A percentile compares a stretch with the other conserved stretches of the same genome.
Conservation (phyloP, 2,797 vertebrate species). For the Phalloptychus januarius region DNA sequence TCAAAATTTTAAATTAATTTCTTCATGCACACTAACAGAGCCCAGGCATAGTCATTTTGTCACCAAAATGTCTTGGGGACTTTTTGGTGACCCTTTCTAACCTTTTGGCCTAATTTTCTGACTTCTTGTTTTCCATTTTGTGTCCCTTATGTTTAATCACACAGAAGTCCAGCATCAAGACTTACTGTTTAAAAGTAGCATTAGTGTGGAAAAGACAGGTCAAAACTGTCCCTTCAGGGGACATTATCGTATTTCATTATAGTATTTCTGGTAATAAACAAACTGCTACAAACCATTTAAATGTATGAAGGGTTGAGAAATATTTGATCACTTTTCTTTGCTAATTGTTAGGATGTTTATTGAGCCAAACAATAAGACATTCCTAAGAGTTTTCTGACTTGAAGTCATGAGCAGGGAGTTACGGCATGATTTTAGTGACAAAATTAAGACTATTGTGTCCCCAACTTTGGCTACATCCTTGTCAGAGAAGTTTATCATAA, state of each 20-base stretch:
- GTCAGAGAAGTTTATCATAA: no score
- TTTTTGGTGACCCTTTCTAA: neutral
- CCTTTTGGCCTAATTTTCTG: neutral
- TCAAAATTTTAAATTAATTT: neutral
- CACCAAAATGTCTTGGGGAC: neutral
- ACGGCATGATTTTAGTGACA: neutral
- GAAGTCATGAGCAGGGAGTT: neutral
- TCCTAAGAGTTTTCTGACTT: neutral
- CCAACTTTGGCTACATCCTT: no score
- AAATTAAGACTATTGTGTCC: no score
- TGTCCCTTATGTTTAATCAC: neutral
- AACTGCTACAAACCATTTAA: neutral
- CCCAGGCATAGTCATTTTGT: neutral
- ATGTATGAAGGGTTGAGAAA: neutral
- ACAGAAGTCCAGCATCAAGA: no score
- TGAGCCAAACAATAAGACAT: neutral
- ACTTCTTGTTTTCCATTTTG: neutral
- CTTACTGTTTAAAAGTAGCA: no score
- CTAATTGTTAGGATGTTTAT: neutral
- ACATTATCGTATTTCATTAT: neutral
- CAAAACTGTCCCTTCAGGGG: neutral
- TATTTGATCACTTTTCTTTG: neutral
- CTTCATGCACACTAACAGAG: neutral
- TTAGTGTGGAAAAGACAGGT: neutral
- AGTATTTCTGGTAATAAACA: neutral